phyloP scores from a whole-genome alignment of 2,888 invertebrate genomes.

The Halictus ligatus region DNA sequence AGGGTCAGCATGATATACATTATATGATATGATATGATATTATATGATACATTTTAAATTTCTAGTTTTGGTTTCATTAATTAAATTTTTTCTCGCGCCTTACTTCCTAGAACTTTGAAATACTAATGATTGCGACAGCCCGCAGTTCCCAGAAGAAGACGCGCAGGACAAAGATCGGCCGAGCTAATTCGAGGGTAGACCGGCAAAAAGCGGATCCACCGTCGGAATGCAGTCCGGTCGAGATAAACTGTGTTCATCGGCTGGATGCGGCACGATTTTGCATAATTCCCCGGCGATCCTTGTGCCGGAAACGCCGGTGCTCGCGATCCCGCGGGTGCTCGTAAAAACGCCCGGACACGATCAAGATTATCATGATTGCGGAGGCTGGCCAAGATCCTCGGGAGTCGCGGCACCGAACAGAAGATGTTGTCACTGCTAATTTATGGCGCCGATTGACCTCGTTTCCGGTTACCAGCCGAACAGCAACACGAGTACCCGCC shows the following conservation, averaged over 20 bases:
- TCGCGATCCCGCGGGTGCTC: constrained; percentile 6
- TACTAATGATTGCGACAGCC: neutral
- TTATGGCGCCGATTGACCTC: neutral
- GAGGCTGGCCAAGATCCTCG: neutral
- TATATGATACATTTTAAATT: too few species aligned
- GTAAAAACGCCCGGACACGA: constrained; percentile 9
- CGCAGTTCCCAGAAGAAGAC: neutral
- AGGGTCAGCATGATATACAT: too few species aligned
- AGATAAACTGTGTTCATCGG: neutral
- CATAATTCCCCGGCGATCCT: neutral
- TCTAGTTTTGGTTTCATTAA: too few species aligned
- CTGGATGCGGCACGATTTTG: neutral
- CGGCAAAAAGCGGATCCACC: neutral
- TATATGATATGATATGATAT: too few species aligned
- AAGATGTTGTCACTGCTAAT: neutral
- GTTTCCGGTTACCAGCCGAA: neutral
- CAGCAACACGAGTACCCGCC: neutral
- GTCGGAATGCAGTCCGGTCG: neutral
- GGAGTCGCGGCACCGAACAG: neutral
- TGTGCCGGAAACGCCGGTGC: neutral
- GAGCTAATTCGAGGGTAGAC: neutral
- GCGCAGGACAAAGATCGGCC: neutral
- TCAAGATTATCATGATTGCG: constrained; percentile 19
- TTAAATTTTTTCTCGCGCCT: neutral
- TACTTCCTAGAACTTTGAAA: neutral